A percentile compares a stretch with the other conserved stretches of the same genome.
Conservation (phyloP, 2,113 vertebrate species). For the Triplophysa rosa region DNA sequence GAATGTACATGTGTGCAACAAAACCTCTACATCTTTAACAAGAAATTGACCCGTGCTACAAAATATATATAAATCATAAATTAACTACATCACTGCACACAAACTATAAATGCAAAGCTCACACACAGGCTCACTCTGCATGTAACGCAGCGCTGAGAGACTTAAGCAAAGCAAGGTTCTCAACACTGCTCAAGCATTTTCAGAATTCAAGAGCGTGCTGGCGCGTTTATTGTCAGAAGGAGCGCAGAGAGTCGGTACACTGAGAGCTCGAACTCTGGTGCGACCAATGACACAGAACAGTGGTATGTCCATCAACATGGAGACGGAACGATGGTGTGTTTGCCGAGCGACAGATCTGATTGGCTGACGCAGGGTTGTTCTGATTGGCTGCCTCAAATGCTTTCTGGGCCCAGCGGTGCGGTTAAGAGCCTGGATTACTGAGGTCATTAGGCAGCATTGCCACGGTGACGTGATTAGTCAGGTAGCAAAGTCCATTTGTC, state of each 20-base stretch:
- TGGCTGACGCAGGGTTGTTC: conserved; percentile 16
- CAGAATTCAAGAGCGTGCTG: conserved; percentile 9
- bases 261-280: conserved; percentile 20
- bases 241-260: conserved; percentile 23
- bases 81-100: background rate
- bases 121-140: background rate
- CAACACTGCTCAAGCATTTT: conserved; percentile 27
- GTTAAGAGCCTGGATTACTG: conserved; percentile 79
- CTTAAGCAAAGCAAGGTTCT: conserved; percentile 6
- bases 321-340: conserved; percentile 42
- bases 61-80: conserved; percentile 37
- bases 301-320: conserved; percentile 43
- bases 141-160: conserved; percentile 3
- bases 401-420: conserved; percentile 53
- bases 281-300: conserved; percentile 37
- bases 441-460: conserved; percentile 98
- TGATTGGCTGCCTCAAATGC: conserved; percentile 51
- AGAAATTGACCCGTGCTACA: conserved; percentile 22
- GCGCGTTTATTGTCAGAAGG: conserved; percentile 29
- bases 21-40: conserved; percentile 37
- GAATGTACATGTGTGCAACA: background rate
- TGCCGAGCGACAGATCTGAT: conserved; percentile 25
- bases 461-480: conserved; percentile 99
- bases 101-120: conserved; percentile 9
- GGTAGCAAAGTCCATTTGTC: conserved; percentile 99